A percentile compares a stretch with the other conserved stretches of the same genome.
These are phyloP conservation scores for Corythornis vintsioides DNA, from an alignment of 2,113 vertebrate genomes.

Conservation along the genomic window DNA sequence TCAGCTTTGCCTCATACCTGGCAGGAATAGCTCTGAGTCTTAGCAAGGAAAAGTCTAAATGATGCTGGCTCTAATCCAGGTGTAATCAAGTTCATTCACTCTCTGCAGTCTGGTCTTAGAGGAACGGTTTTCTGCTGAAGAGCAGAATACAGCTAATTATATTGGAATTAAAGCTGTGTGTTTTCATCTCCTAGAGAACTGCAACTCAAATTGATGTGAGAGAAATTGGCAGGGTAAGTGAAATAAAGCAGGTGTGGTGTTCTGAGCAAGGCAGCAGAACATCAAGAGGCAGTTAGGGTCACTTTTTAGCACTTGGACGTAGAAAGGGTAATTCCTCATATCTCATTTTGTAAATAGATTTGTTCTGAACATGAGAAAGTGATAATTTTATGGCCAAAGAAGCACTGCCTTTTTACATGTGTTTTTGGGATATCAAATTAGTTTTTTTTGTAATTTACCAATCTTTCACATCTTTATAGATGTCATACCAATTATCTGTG, in stretches of 20 bases:
- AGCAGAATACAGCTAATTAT: not conserved
- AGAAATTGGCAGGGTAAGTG: not conserved
- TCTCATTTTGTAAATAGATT: not conserved
- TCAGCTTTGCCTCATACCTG: not conserved
- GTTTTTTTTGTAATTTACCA: too few relatives aligned
- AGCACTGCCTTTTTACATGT: not conserved
- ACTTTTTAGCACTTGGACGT: not conserved
- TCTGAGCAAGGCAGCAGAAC: not conserved
- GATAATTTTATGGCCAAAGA: not conserved
- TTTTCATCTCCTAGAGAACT: not conserved
- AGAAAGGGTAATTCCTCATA: not conserved
- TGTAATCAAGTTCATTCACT: not conserved
- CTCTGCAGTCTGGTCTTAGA: not conserved
- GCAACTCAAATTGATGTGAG: not conserved
- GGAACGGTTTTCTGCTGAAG: not conserved
- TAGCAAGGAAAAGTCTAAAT: not conserved
- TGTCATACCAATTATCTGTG: too few relatives aligned
- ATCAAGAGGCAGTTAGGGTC: not conserved
- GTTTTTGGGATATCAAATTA: not conserved
- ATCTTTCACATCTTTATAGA: too few relatives aligned
- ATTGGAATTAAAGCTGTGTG: not conserved
- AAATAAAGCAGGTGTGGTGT: not conserved
- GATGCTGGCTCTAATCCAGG: not conserved
- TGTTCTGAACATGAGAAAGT: not conserved
- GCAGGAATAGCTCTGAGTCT: not conserved